These are phyloP conservation scores for Henricia sp. DNA, from an alignment of 53 echinoderm and acorn worm genomes.

Conservation along the genomic window DNA sequence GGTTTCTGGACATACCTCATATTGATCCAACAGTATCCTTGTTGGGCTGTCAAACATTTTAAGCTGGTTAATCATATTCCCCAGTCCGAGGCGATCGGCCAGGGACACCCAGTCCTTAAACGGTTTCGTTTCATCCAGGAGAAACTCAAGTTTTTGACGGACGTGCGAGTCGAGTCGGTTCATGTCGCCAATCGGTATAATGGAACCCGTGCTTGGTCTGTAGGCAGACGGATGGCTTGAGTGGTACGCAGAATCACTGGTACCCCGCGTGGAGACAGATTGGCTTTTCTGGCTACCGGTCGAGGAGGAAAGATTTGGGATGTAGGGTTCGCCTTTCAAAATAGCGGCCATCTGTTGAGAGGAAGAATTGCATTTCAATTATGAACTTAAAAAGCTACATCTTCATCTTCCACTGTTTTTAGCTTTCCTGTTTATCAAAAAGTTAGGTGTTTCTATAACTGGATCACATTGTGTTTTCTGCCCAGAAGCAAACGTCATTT, in stretches of 20 bases:
- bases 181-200: conserved; percentile 66
- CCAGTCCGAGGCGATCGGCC: conserved; percentile 81
- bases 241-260: background rate
- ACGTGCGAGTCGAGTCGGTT: conserved; percentile 58
- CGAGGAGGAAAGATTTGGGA: background rate
- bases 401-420: no score
- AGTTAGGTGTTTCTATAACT: no score
- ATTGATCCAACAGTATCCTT: conserved; percentile 76
- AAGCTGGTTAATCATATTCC: conserved; percentile 86
- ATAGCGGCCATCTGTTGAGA: conserved; percentile 31
- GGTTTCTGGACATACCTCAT: conserved; percentile 68
- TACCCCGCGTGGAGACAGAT: background rate
- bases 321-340: conserved; percentile 48
- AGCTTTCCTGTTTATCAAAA: no score
- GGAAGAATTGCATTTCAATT: no score
- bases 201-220: background rate
- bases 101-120: conserved; percentile 79
- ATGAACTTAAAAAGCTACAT: no score
- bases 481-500: no score
- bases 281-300: background rate
- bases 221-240: background rate
- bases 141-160: conserved; percentile 56
- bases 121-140: conserved; percentile 73
- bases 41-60: conserved; percentile 81
- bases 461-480: no score